These are phyloP conservation scores for Nylanderia fulva DNA, from an alignment of 1,140 invertebrate species.

Conservation along the genomic window DNA sequence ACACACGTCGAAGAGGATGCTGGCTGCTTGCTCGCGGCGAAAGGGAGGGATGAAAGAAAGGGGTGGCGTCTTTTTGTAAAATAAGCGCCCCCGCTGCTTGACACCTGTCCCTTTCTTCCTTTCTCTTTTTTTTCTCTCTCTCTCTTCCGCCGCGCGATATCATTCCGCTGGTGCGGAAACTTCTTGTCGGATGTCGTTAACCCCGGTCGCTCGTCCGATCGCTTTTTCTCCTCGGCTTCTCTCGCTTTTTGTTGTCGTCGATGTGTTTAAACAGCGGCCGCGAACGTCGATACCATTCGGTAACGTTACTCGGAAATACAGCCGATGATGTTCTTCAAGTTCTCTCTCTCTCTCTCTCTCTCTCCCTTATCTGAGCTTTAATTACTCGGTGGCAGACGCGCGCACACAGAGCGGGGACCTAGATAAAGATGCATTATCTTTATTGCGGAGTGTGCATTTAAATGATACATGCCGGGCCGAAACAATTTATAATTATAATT, in stretches of 20 bases:
- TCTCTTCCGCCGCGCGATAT: conserved; percentile 11
- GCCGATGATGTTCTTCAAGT: not conserved
- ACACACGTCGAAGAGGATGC: conserved; percentile 29
- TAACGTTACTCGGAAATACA: conserved; percentile 19
- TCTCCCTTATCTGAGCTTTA: conserved; percentile 27
- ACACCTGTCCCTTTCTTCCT: conserved; percentile 26
- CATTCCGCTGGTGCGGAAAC: conserved; percentile 42
- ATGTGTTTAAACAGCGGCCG: conserved; percentile 20
- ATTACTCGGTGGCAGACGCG: not conserved
- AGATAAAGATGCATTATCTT: conserved; percentile 28
- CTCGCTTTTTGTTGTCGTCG: not conserved
- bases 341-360: too few relatives aligned
- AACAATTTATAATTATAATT: too few relatives aligned
- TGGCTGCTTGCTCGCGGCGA: not conserved
- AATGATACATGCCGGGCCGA: not conserved
- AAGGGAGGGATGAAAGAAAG: conserved; percentile 17
- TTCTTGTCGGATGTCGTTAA: conserved; percentile 55
- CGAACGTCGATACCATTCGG: conserved; percentile 4
- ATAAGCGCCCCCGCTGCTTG: conserved; percentile 31
- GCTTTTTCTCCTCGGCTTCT: conserved; percentile 16
- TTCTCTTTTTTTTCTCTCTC: not conserved
- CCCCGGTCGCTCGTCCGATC: conserved; percentile 20
- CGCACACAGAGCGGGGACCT: not conserved
- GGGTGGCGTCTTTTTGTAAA: conserved; percentile 62
- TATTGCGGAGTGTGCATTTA: conserved; percentile 9